Evolutionary conservation across 2,113 vertebrate species (phyloP), one percentile per base, ranked within the genome.

Genomic region (Marcusenius ussheri): DNA sequence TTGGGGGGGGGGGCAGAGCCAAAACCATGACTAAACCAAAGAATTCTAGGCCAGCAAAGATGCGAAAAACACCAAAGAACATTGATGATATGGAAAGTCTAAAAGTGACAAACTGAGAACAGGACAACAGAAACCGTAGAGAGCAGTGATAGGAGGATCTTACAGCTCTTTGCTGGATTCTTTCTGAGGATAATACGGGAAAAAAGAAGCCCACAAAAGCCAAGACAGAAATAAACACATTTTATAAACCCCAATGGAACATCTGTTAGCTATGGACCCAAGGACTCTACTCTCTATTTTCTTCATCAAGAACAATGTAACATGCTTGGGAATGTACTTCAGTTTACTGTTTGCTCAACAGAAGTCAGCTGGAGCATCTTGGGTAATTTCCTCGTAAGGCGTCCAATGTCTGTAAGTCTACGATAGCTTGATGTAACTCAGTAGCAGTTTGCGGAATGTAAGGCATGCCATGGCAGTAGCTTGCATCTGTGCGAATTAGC

Each of bases 1-100:
- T 35, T 35, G 39, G 90, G 58, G 90, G 87, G 89, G 24, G 90
- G 58, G 90, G 74, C 53, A 24, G 90, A 90, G 80, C 80, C 80
- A 46, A 83, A 46, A 83, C 13, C 35, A 39, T 17, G 80, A 83
- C 39, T 24, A 24, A 46, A 21, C 15, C 35, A 19, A 83, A 19
- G 21, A 8, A 17, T 83, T 83, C 1, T 4, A 46, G 80, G 80
- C 6, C 21, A 46, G 80, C 80, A 46, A 83, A 24, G 6, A 24
- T 7, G 24, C 9, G 42, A 45, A 31, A 45, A 47, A 84, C 39
- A 11, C 24, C 83, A 47, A 42, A n/a, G 19, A 39, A 45, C 24
- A 47, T 3, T 46, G 45, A 47, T 9, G 39, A 45, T 47, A 42
- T 45, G 39, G 39, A 83, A 21, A 42, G 19, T 47, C 6, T 84